A percentile compares a stretch with the other conserved stretches of the same genome.
These are phyloP conservation scores for Turdus rufiventris DNA, from an alignment of 2,113 vertebrate genomes.

Conservation along the genomic window DNA sequence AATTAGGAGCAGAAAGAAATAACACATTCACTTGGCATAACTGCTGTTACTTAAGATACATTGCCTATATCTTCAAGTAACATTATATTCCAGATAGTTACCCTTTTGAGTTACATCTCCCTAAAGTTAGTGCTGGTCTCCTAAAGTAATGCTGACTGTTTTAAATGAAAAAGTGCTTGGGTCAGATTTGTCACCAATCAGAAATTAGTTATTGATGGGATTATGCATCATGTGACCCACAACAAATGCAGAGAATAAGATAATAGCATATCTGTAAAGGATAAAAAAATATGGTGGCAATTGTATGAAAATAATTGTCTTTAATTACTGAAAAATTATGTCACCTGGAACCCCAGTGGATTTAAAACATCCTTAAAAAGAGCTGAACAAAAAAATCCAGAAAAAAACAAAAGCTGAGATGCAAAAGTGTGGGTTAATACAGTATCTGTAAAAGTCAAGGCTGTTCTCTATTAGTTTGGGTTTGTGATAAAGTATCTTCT, in stretches of 20 bases:
- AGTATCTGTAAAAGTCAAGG: not conserved
- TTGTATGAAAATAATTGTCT: not conserved
- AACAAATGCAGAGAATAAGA: not conserved
- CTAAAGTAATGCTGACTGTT: not conserved
- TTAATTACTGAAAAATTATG: not conserved
- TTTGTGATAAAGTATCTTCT: not conserved
- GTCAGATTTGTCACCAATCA: not conserved
- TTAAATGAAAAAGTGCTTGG: not conserved
- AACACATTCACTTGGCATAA: not conserved
- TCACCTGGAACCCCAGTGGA: not conserved
- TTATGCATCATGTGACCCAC: not conserved
- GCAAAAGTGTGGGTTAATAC: not conserved
- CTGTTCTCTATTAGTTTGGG: not conserved
- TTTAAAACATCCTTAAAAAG: not conserved
- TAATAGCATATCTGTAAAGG: not conserved
- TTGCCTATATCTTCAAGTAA: too few relatives aligned
- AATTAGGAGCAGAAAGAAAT: not conserved
- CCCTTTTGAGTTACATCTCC: not conserved
- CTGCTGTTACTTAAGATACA: not conserved
- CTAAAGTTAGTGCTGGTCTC: not conserved
- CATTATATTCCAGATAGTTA: not conserved
- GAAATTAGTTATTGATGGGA: not conserved
- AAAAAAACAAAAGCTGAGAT: not conserved
- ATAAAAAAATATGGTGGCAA: not conserved
- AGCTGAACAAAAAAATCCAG: not conserved